Evolutionary conservation across 2,113 vertebrate species (phyloP).

Genomic region (Girardinichthys multiradiatus): DNA sequence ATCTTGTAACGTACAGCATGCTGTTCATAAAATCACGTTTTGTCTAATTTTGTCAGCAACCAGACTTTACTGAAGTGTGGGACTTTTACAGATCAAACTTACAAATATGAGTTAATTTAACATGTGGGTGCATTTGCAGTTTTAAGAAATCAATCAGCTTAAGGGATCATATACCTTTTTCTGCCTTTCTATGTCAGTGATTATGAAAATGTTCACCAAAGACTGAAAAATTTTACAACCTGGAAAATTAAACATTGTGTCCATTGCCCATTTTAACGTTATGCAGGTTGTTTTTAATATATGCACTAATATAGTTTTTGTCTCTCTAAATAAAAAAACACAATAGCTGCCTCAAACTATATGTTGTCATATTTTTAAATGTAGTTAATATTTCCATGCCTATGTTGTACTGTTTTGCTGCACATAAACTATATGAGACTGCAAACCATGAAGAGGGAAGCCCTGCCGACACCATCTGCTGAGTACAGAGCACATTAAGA

Average conservation of each 20-base stretch:
- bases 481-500: slow-evolving; percentile 63
- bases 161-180: no score
- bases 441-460: slow-evolving; percentile 16
- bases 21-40: no score
- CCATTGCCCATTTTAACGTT: background rate
- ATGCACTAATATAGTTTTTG: no score
- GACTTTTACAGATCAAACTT: no score
- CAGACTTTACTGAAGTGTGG: no score
- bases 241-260: background rate
- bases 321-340: background rate
- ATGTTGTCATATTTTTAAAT: background rate
- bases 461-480: slow-evolving; percentile 51
- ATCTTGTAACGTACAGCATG: no score
- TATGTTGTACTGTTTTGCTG: slow-evolving; percentile 1
- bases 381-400: background rate
- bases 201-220: no score
- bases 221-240: background rate
- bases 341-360: background rate
- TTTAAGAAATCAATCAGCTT: no score
- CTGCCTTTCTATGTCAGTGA: no score
- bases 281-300: background rate
- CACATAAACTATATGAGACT: slow-evolving; percentile 1
- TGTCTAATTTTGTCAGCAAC: no score
- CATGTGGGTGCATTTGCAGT: no score
- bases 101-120: no score